Conservation (phyloP, 1,140 invertebrate species). For the Calliopsis andreniformis region DNA sequence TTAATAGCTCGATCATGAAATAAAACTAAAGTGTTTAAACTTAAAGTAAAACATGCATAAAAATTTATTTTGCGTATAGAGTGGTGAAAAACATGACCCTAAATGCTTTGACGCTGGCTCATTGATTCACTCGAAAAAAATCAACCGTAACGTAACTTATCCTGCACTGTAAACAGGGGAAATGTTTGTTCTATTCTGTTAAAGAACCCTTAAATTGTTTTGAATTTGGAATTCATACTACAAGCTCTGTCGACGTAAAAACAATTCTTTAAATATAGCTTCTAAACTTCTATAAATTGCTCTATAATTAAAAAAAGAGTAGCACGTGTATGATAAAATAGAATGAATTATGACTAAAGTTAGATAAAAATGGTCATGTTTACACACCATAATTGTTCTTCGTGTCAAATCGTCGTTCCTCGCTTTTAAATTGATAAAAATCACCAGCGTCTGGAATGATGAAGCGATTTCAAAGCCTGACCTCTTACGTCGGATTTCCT, state of each 20-base stretch:
- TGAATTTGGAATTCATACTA: not conserved
- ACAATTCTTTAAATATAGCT: too few species aligned
- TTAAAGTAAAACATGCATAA: too few species aligned
- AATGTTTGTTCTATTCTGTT: not conserved
- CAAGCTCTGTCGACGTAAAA: not conserved
- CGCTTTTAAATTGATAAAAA: not conserved
- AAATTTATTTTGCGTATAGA: too few species aligned
- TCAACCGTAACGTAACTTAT: conserved; percentile 53
- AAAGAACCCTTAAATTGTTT: not conserved
- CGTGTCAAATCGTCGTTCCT: not conserved
- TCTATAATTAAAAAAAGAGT: too few species aligned
- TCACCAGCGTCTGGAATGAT: not conserved
- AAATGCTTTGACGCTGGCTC: conserved; percentile 29
- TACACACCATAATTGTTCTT: not conserved
- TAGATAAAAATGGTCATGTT: too few species aligned
- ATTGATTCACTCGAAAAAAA: conserved; percentile 53
- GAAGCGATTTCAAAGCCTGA: not conserved
- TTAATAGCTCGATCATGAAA: too few species aligned
- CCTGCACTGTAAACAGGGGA: conserved; percentile 21
- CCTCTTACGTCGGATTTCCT: not conserved
- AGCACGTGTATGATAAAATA: too few species aligned
- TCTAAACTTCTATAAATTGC: too few species aligned
- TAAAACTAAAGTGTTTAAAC: too few species aligned
- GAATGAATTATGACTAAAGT: too few species aligned
- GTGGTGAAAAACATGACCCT: conserved; percentile 7